phyloP scores from a whole-genome alignment of 2,888 invertebrate species.

The Papilio demoleus region DNA sequence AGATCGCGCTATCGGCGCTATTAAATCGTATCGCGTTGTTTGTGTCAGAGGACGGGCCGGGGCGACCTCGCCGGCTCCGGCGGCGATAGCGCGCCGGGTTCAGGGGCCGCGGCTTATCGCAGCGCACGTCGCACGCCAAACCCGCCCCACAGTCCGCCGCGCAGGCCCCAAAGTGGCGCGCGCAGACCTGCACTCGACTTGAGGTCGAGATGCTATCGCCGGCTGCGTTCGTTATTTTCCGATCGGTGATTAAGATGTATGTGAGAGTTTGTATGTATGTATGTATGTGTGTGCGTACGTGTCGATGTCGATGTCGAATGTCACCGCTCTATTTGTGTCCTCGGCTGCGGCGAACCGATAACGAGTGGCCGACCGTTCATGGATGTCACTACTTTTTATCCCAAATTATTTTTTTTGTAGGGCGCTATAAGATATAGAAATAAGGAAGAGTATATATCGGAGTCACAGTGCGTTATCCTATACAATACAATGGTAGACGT shows the following conservation, averaged over 20 bases:
- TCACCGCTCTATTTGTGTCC: conserved; percentile 33
- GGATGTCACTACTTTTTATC: not conserved
- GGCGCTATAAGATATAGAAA: no score
- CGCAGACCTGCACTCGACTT: not conserved
- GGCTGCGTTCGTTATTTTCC: conserved; percentile 70
- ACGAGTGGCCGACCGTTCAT: conserved; percentile 2
- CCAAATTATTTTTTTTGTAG: not conserved
- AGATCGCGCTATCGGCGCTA: conserved; percentile 33
- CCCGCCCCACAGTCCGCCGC: not conserved
- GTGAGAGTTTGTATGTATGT: conserved; percentile 26
- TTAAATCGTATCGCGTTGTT: conserved; percentile 35
- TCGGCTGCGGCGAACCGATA: conserved; percentile 27
- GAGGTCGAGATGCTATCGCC: conserved; percentile 60
- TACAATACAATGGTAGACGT: no score
- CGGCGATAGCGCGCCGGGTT: conserved; percentile 29
- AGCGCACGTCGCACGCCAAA: conserved; percentile 2
- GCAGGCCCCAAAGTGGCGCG: conserved; percentile 14
- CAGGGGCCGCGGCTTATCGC: conserved; percentile 36
- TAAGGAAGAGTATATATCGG: not conserved
- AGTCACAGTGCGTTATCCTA: not conserved
- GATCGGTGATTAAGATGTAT: conserved; percentile 65
- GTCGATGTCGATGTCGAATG: conserved; percentile 21
- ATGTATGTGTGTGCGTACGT: not conserved
- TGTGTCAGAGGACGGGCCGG: conserved; percentile 21
- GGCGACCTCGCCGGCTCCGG: conserved; percentile 25